Evolutionary conservation across 30 jellyfish, hydroid and myxozoan genomes (phyloP), one percentile per base, ranked within the genome.

Genomic region (Sanderia malayensis): DNA sequence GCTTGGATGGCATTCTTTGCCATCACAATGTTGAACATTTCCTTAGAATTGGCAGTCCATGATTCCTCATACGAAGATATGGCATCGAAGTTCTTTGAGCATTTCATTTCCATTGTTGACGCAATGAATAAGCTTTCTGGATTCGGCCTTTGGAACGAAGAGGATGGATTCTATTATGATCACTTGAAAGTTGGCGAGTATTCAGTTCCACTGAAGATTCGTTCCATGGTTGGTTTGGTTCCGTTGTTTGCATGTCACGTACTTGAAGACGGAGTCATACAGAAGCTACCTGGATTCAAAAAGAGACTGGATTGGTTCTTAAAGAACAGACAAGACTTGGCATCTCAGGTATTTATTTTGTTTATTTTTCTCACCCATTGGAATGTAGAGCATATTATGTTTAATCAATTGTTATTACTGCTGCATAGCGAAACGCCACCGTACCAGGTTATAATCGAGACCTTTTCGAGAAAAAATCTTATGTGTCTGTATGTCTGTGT

Each of bases 1-100:
- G 97, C 97, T 18, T 89, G 97, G 97, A 89, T 89, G 97, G 97
- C 93, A 33, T 89, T 89, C 71, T 89, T 89, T 58, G 58, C 94
- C 13, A 59, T 82, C 0, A 49, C 61, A 20, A 89, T 89, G 97
- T 73, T 89, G 33, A 81, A 71, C 30, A 89, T 89, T 26, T 88
- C 97, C 13, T 74, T 89, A 3, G 95, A 89, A 11, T 46, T 89
- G 23, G 97, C 97, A 0, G 84, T 81, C 20, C 61, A 82, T 2
- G 97, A 89, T 64, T 69, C 93, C 0, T 63, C 92, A 2, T 89
- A 89, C 31, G 97, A 89, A 67, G 97, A 89, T 58, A 89, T 89
- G 97, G 97, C 97, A 18, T 89, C 97, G 11, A 89, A 89, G 37
- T 89, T 89, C 83, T 89, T 89, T 30, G 97, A 89, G 70, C 97